phyloP scores from a whole-genome alignment of 2,113 vertebrate species.

The Percina caprodes region DNA sequence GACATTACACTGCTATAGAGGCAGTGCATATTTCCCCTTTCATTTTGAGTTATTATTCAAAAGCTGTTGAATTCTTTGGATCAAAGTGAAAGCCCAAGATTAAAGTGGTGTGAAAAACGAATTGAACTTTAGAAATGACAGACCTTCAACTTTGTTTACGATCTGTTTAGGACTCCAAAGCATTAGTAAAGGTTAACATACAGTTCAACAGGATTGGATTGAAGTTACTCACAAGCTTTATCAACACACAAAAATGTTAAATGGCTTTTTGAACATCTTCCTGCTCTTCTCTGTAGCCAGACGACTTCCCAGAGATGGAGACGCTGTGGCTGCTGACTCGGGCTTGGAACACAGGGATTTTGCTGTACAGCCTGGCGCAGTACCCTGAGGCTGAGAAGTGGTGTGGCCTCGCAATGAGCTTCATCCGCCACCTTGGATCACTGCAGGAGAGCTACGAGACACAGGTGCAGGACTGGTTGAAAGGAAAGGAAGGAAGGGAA shows the following conservation, averaged over 20 bases:
- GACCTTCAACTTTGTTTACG: slow-evolving; percentile 23
- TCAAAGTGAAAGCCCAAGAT: slow-evolving; percentile 70
- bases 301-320: slow-evolving; percentile 89
- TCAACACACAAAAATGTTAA: slow-evolving; percentile 7
- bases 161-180: slow-evolving; percentile 23
- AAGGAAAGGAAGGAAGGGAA: neutral
- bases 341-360: slow-evolving; percentile 92
- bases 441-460: slow-evolving; percentile 89
- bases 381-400: slow-evolving; percentile 89
- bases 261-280: slow-evolving; percentile 48
- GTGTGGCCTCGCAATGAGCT: slow-evolving; percentile 89
- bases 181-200: slow-evolving; percentile 50
- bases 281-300: slow-evolving; percentile 66
- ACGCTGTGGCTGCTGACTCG: slow-evolving; percentile 92
- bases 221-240: slow-evolving; percentile 36
- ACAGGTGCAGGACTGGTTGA: slow-evolving; percentile 80
- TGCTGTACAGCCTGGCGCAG: slow-evolving; percentile 85
- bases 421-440: slow-evolving; percentile 86
- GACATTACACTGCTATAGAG: slow-evolving; percentile 62
- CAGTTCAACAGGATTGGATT: slow-evolving; percentile 42
- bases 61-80: slow-evolving; percentile 69
- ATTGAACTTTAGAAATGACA: slow-evolving; percentile 48
- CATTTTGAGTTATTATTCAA: slow-evolving; percentile 59
- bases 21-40: slow-evolving; percentile 70
- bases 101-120: slow-evolving; percentile 57